Percentiles rank a stretch among this genome's conserved stretches.
Conservation (phyloP, 1,140 invertebrate species). For the Planococcus citri region DNA sequence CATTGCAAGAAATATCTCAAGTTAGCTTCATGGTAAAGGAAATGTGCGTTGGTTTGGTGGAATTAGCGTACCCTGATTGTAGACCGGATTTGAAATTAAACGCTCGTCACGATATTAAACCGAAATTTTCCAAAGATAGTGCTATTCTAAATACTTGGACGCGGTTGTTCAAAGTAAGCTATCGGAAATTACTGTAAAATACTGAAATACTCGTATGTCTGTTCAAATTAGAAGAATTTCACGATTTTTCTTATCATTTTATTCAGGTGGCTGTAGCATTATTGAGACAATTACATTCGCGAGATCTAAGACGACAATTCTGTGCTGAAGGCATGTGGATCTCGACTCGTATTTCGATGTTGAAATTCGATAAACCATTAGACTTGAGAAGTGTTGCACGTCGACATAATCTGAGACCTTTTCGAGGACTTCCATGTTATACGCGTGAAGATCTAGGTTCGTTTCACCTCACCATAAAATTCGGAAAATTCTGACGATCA, state of each 20-base stretch:
- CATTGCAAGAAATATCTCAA: conserved; percentile 46
- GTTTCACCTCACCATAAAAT: neutral
- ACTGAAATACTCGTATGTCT: too few relatives aligned
- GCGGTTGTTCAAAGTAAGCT: conserved; percentile 45
- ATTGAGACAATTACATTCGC: conserved; percentile 62
- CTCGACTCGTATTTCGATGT: conserved; percentile 46
- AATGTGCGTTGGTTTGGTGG: conserved; percentile 75
- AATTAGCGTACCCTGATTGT: conserved; percentile 76
- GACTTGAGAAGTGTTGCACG: conserved; percentile 44
- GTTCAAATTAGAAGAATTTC: neutral
- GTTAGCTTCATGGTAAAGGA: conserved; percentile 59
- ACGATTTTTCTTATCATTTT: conserved; percentile 8
- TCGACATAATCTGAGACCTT: conserved; percentile 44
- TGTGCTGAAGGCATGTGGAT: conserved; percentile 69
- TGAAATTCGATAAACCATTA: conserved; percentile 41
- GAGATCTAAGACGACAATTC: conserved; percentile 64
- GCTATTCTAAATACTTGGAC: conserved; percentile 37
- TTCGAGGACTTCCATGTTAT: conserved; percentile 45
- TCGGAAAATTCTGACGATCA: neutral
- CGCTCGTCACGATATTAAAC: conserved; percentile 28
- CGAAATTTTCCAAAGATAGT: conserved; percentile 19
- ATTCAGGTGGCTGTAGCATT: conserved; percentile 51
- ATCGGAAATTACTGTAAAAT: neutral
- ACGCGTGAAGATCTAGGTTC: conserved; percentile 45
- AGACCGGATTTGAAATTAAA: conserved; percentile 36